These are phyloP conservation scores for Calliphora vicina DNA, from an alignment of 1,140 invertebrate species.

Conservation along the genomic window DNA sequence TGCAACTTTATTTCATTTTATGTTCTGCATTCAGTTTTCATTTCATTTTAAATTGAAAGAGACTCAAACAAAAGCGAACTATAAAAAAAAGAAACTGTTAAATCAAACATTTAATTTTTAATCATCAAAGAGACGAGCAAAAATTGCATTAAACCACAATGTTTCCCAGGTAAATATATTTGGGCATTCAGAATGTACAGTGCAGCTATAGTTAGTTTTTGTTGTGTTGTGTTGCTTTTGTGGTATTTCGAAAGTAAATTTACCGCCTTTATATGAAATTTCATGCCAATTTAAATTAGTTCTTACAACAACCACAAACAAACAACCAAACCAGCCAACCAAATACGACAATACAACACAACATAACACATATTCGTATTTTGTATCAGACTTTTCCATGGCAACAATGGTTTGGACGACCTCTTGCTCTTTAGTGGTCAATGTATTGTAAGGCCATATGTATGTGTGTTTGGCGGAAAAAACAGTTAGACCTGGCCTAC, in stretches of 20 bases:
- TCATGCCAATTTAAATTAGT: conserved; percentile 1
- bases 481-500: neutral
- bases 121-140: neutral
- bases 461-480: neutral
- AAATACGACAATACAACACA: too few relatives aligned
- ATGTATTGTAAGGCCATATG: neutral
- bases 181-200: too few relatives aligned
- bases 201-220: too few relatives aligned
- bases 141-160: too few relatives aligned
- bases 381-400: too few relatives aligned
- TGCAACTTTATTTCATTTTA: too few relatives aligned
- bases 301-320: neutral
- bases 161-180: too few relatives aligned
- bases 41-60: too few relatives aligned
- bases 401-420: neutral
- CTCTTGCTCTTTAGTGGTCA: neutral
- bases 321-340: neutral
- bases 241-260: neutral
- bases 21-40: too few relatives aligned
- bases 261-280: neutral
- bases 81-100: neutral
- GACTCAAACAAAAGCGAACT: neutral
- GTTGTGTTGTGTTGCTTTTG: too few relatives aligned
- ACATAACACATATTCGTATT: too few relatives aligned
- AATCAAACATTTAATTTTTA: conserved; percentile 2